These are phyloP conservation scores for Datnioides undecimradiatus DNA, from an alignment of 2,113 vertebrate species.

Conservation along the genomic window DNA sequence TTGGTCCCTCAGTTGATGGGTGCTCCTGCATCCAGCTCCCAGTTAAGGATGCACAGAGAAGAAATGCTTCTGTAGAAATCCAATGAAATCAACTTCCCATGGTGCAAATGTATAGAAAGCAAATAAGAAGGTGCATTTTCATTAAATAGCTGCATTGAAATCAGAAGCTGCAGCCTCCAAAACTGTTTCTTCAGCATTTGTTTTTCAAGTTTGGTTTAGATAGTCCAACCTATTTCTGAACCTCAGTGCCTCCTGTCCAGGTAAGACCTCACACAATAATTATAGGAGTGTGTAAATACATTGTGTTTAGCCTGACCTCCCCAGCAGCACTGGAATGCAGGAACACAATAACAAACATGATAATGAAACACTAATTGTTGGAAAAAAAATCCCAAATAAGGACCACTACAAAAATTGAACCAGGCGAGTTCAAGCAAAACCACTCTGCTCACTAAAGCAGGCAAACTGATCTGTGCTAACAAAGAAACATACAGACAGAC, in stretches of 20 bases:
- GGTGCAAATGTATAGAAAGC: background rate
- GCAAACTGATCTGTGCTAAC: no score
- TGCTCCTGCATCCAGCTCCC: background rate
- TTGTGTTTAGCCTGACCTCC: background rate
- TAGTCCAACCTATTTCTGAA: background rate
- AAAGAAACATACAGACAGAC: background rate
- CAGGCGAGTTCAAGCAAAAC: background rate
- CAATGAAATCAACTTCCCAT: background rate
- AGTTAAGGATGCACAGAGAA: background rate
- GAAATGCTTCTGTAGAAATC: background rate
- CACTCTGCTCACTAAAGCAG: no score
- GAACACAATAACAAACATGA: background rate
- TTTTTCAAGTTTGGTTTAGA: background rate
- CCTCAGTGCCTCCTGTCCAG: background rate
- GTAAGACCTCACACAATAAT: no score
- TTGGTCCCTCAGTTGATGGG: background rate
- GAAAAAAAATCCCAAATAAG: background rate
- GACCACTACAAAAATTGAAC: background rate
- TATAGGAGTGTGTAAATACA: background rate
- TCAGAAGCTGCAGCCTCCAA: background rate
- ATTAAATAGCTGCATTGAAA: background rate
- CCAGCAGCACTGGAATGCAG: background rate
- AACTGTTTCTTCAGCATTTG: background rate
- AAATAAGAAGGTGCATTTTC: background rate
- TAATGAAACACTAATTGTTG: background rate